phyloP scores from a whole-genome alignment of 2,797 vertebrate species.

The Phrynocephalus guinanensis region DNA sequence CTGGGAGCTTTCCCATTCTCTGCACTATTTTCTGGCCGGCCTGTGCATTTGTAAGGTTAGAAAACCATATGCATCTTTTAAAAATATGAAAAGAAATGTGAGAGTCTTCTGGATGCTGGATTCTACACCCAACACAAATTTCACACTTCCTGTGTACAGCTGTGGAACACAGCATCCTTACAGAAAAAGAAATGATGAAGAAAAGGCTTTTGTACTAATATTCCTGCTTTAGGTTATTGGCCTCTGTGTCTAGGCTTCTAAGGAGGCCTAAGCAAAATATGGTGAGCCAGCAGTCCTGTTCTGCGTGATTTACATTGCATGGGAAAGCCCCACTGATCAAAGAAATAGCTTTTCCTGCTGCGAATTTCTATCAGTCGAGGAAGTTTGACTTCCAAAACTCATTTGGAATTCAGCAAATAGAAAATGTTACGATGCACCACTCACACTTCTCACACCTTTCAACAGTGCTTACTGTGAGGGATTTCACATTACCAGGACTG shows the following conservation, averaged over 20 bases:
- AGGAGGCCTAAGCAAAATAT: conserved; percentile 58
- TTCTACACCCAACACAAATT: neutral
- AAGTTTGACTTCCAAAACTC: conserved; percentile 44
- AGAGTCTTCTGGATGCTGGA: neutral
- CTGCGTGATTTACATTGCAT: conserved; percentile 51
- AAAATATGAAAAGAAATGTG: neutral
- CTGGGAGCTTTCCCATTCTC: too few species aligned
- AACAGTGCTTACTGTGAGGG: conserved; percentile 22
- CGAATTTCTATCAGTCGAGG: conserved; percentile 45
- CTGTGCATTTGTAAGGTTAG: neutral
- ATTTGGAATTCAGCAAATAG: conserved; percentile 36
- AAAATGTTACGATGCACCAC: conserved; percentile 35
- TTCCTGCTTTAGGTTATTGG: conserved; percentile 59
- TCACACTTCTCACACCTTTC: conserved; percentile 14
- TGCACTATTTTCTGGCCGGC: neutral
- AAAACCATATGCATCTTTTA: neutral
- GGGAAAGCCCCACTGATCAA: conserved; percentile 48
- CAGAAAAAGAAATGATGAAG: conserved; percentile 57
- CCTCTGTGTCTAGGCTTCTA: conserved; percentile 50
- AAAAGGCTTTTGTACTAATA: conserved; percentile 56
- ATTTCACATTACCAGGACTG: conserved; percentile 13
- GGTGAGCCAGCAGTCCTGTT: conserved; percentile 54
- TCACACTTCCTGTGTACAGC: neutral
- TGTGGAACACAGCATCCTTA: neutral
- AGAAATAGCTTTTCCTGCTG: conserved; percentile 47